phyloP scores from a whole-genome alignment of 92 coral and sea anemone genomes.

The Blastomussa wellsi region DNA sequence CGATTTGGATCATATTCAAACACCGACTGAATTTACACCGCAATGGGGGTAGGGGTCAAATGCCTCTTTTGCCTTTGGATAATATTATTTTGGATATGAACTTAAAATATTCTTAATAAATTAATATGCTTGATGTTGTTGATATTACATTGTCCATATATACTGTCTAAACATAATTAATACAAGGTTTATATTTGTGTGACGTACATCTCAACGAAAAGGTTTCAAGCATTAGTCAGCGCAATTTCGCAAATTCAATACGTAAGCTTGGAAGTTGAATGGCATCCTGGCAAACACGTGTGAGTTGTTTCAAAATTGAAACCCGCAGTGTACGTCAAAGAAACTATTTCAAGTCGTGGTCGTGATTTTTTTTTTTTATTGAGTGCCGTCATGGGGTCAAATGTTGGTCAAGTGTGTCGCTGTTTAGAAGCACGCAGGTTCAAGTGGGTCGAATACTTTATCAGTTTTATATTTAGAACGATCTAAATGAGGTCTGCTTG shows the following conservation, averaged over 20 bases:
- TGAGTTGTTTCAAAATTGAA: not conserved
- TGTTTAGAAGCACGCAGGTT: not conserved
- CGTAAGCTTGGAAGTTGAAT: not conserved
- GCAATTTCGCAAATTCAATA: not conserved
- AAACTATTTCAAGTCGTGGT: not conserved
- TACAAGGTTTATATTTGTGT: not conserved
- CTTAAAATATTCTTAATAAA: not conserved
- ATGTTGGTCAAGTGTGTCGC: constrained; percentile 5
- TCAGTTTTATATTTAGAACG: not conserved
- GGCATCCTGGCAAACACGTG: not conserved
- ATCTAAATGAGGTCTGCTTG: not conserved
- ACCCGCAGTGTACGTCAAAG: constrained; percentile 20
- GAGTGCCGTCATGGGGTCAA: constrained; percentile 3
- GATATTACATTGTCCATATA: not conserved
- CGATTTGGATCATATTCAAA: too few species aligned
- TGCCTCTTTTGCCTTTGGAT: not conserved
- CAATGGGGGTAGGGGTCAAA: not conserved
- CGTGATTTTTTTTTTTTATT: not conserved
- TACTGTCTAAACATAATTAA: not conserved
- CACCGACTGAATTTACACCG: not conserved
- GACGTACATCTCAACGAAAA: not conserved
- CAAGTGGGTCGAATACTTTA: not conserved
- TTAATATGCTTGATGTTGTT: not conserved
- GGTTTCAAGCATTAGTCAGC: not conserved
- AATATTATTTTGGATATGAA: not conserved